Conservation (phyloP, 2,797 vertebrate species). For the Mus caroli region DNA sequence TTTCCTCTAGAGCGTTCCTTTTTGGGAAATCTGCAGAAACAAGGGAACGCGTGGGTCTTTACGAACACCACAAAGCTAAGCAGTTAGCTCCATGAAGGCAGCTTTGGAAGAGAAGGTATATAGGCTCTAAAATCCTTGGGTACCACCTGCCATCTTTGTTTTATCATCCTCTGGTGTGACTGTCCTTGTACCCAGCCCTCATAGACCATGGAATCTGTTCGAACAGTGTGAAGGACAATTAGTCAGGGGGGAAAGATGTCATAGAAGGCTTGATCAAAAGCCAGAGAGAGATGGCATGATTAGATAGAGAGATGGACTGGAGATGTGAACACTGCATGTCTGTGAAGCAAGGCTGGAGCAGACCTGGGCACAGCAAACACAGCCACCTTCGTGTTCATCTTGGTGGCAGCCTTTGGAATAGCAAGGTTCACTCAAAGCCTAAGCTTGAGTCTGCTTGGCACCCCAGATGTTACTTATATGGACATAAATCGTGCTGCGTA, state of each 20-base stretch:
- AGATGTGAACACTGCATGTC: rapidly evolving
- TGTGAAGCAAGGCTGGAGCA: too few relatives aligned
- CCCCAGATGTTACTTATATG: neutral
- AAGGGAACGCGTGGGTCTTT: neutral
- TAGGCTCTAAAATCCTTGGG: neutral
- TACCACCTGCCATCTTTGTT: neutral
- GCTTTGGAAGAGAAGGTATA: neutral
- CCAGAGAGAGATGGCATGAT: neutral
- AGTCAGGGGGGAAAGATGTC: neutral
- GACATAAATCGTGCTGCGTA: neutral
- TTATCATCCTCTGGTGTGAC: neutral
- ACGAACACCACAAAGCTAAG: neutral
- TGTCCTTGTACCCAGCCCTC: neutral
- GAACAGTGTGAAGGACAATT: neutral
- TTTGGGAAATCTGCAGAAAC: conserved; percentile 53
- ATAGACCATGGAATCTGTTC: neutral
- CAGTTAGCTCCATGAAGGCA: neutral
- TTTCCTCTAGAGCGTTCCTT: conserved; percentile 39
- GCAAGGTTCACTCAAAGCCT: neutral
- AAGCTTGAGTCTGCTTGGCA: neutral
- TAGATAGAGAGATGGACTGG: neutral
- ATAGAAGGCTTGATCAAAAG: neutral
- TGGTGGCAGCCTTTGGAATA: neutral
- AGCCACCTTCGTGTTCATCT: neutral
- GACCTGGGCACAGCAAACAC: rapidly evolving